Evolutionary conservation across 2,797 vertebrate genomes (phyloP).

Genomic region (Borostomias antarcticus): DNA sequence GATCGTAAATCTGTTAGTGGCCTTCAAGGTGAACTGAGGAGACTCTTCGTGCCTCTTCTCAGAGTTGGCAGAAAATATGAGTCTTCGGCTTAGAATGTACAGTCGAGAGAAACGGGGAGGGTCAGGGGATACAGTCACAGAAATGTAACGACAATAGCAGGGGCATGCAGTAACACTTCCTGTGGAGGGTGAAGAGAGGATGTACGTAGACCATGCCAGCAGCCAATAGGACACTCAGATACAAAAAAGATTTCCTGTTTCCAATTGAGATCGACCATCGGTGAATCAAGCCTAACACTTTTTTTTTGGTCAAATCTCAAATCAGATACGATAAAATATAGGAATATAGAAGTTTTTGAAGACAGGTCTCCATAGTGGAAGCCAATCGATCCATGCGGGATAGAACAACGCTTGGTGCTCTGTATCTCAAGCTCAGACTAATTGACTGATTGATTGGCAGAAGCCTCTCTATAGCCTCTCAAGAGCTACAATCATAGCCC

Average conservation of each 20-base stretch:
- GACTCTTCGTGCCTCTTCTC: constrained; percentile 5
- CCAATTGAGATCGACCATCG: too few relatives aligned
- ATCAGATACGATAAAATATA: too few relatives aligned
- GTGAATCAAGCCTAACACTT: background rate
- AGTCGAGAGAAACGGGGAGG: background rate
- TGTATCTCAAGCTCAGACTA: background rate
- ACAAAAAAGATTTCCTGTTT: background rate
- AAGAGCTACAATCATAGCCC: background rate
- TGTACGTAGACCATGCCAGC: constrained; percentile 46
- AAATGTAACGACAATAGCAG: background rate
- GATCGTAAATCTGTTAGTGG: too few relatives aligned
- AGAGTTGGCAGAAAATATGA: constrained; percentile 18
- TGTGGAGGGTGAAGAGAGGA: background rate
- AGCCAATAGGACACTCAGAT: constrained; percentile 19
- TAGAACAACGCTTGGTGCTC: background rate
- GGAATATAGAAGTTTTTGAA: background rate
- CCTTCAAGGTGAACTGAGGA: constrained; percentile 41
- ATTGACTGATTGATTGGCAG: background rate
- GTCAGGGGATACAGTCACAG: background rate
- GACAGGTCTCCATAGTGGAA: too few relatives aligned
- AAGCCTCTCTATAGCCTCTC: background rate
- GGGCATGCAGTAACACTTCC: constrained; percentile 3
- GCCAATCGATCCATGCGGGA: too few relatives aligned
- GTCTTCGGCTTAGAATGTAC: constrained; percentile 6
- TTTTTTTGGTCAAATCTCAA: background rate